Percentiles rank a stretch among this genome's conserved stretches.
These are phyloP conservation scores for Anoplius nigerrimus DNA, from an alignment of 2,888 invertebrate species.

Conservation along the genomic window DNA sequence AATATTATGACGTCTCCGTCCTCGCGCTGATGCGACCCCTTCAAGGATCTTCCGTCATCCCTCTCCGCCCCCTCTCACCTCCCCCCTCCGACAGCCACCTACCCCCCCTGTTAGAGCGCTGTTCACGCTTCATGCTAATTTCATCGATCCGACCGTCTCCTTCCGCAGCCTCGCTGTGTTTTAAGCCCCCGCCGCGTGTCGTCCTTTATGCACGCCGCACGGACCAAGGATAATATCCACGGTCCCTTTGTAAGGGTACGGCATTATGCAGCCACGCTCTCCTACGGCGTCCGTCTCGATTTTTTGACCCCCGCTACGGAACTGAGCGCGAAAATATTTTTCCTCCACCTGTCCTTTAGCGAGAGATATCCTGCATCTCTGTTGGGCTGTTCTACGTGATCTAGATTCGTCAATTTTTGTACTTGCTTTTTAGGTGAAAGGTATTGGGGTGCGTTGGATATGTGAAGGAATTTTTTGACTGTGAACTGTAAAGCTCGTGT, in stretches of 20 bases:
- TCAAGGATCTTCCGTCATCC: neutral
- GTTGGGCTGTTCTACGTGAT: no score
- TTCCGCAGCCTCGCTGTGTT: constrained; percentile 32
- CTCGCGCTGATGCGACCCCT: constrained; percentile 14
- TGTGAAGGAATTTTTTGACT: no score
- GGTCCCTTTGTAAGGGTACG: constrained; percentile 38
- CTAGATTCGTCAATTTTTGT: no score
- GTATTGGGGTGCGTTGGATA: no score
- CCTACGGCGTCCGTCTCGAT: neutral
- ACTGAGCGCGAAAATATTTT: no score
- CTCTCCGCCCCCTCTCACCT: constrained; percentile 1
- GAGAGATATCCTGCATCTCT: no score
- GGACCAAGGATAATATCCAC: constrained; percentile 49
- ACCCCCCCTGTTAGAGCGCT: no score
- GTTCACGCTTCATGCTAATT: constrained; percentile 66
- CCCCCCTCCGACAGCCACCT: no score
- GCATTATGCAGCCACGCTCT: constrained; percentile 23
- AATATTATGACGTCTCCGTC: constrained; percentile 12
- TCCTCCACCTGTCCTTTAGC: no score
- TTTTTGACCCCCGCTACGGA: no score
- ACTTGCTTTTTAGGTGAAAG: no score
- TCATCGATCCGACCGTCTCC: constrained; percentile 58
- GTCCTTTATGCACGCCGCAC: constrained; percentile 35
- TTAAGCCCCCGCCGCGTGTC: constrained; percentile 37
- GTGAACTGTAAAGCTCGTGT: no score